phyloP scores from a whole-genome alignment of 1,140 invertebrate genomes.

The Asbolus verrucosus region DNA sequence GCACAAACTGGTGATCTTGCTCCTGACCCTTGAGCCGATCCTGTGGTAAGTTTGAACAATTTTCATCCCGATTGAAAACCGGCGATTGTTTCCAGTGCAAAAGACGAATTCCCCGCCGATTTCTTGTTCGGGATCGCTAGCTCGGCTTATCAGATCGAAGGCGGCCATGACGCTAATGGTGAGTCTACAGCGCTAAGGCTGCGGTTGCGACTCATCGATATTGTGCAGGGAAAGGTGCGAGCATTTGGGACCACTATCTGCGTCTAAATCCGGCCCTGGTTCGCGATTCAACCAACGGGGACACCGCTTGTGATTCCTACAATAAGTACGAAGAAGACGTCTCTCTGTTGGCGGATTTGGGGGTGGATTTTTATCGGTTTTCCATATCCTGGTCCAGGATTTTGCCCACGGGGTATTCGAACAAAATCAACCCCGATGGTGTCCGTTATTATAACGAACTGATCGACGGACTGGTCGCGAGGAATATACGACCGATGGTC shows the following conservation, averaged over 20 bases:
- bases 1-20: too few species aligned
- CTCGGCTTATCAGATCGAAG: constrained; percentile 64
- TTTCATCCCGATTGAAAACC: neutral
- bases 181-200: too few species aligned
- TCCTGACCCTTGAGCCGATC: too few species aligned
- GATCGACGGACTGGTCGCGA: constrained; percentile 68
- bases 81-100: constrained; percentile 10
- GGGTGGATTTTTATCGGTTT: constrained; percentile 69
- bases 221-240: constrained; percentile 67
- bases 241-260: constrained; percentile 71
- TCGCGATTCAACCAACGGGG: constrained; percentile 68
- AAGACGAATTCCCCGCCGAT: constrained; percentile 59
- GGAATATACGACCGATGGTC: constrained; percentile 71
- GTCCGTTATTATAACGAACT: constrained; percentile 71
- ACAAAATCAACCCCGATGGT: constrained; percentile 68
- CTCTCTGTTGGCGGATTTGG: constrained; percentile 66
- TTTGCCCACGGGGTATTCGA: constrained; percentile 68
- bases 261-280: constrained; percentile 63
- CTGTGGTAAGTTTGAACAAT: too few species aligned
- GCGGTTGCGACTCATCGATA: too few species aligned
- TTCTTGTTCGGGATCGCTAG: constrained; percentile 60
- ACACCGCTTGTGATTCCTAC: constrained; percentile 71
- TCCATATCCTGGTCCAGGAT: constrained; percentile 72
- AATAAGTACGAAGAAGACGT: constrained; percentile 70
- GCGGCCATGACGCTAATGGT: constrained; percentile 62